phyloP scores from a whole-genome alignment of 2,113 vertebrate species.

The Hydropotes inermis region DNA sequence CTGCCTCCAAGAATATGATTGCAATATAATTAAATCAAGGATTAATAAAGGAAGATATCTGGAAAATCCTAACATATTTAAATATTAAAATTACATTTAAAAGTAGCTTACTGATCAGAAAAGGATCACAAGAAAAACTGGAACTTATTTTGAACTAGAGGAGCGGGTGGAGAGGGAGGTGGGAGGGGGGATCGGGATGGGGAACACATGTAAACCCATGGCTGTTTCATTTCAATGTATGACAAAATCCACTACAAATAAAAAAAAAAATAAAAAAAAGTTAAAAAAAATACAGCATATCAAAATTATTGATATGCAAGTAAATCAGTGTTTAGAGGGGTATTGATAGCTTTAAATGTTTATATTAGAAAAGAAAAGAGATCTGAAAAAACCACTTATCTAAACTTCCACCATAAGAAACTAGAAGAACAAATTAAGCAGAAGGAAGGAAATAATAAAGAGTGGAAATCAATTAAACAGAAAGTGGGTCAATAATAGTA shows the following conservation, averaged over 20 bases:
- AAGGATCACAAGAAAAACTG: background rate
- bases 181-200: no score
- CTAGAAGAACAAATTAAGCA: background rate
- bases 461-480: background rate
- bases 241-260: no score
- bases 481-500: background rate
- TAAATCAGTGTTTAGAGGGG: background rate
- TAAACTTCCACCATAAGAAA: background rate
- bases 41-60: background rate
- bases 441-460: background rate
- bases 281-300: background rate
- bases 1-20: background rate
- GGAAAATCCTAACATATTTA: background rate
- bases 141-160: background rate
- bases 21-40: background rate
- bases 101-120: background rate
- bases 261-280: no score
- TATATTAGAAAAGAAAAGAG: background rate
- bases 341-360: background rate
- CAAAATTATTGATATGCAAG: background rate
- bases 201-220: no score
- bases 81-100: background rate
- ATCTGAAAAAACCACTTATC: background rate
- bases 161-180: no score
- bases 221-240: no score